Evolutionary conservation across 2,113 vertebrate species (phyloP).

Genomic region (Gadus macrocephalus): DNA sequence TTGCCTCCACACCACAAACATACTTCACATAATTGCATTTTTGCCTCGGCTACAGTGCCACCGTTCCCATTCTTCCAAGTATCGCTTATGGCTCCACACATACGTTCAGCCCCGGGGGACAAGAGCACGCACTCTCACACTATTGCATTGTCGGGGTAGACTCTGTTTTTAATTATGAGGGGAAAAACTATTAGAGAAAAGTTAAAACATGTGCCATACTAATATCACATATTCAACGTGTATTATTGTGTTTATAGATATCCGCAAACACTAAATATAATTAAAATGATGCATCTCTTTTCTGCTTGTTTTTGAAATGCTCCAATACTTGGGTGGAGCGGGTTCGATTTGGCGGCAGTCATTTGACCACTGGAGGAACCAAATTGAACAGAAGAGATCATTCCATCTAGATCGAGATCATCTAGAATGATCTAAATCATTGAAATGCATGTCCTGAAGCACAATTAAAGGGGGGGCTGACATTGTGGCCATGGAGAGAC

Average conservation of each 20-base stretch:
- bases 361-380: too few species aligned
- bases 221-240: not conserved
- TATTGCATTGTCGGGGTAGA: constrained; percentile 28
- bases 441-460: constrained; percentile 10
- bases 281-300: constrained; percentile 6
- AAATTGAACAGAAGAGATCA: too few species aligned
- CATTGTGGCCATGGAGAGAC: constrained; percentile 13
- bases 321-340: not conserved
- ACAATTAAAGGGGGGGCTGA: constrained; percentile 42
- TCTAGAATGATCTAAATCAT: too few species aligned
- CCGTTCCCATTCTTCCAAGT: constrained; percentile 41
- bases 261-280: not conserved
- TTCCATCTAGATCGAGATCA: too few species aligned
- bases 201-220: not conserved
- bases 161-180: constrained; percentile 32
- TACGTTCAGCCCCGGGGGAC: constrained; percentile 45
- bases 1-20: constrained; percentile 45
- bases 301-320: not conserved
- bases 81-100: constrained; percentile 43
- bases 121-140: constrained; percentile 29
- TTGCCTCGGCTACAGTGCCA: constrained; percentile 42
- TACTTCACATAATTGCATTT: constrained; percentile 61
- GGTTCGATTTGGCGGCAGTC: too few species aligned
- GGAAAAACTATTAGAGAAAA: constrained; percentile 9
- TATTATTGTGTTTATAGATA: not conserved